Percentiles rank a stretch among this genome's conserved stretches.
phyloP scores from a whole-genome alignment of 2,113 vertebrate genomes.

The Brachypteracias leptosomus region DNA sequence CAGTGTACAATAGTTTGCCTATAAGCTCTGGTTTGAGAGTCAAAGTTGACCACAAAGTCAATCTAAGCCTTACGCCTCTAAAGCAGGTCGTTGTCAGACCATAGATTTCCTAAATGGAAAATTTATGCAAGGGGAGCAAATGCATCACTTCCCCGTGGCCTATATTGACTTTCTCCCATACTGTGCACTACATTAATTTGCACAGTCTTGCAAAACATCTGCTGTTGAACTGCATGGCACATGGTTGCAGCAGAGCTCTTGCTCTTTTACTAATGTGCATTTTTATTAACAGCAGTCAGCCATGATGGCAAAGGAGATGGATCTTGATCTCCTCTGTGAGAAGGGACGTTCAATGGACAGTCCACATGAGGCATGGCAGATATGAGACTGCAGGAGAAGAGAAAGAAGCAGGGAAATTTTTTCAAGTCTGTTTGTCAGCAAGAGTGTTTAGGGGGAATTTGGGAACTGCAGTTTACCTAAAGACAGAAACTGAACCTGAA shows the following conservation, averaged over 20 bases:
- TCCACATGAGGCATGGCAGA: not conserved
- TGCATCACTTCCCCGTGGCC: accelerated
- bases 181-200: not conserved
- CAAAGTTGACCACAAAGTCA: not conserved
- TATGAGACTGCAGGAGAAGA: not conserved
- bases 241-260: not conserved
- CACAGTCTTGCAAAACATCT: not conserved
- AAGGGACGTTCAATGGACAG: not conserved
- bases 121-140: not conserved
- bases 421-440: not conserved
- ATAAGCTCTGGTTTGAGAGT: not conserved
- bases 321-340: not conserved
- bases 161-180: not conserved
- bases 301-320: not conserved
- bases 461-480: not conserved
- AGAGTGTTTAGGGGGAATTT: not conserved
- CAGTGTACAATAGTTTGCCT: not conserved
- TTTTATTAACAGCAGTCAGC: not conserved
- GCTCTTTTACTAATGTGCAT: not conserved
- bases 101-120: not conserved
- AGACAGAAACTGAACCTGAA: not conserved
- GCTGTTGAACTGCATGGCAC: not conserved
- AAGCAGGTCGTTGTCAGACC: not conserved
- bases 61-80: not conserved
- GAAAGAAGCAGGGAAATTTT: not conserved